Evolutionary conservation across 1,140 invertebrate genomes (phyloP), one percentile per base, ranked within the genome.

Genomic region (Drosophila burlai): DNA sequence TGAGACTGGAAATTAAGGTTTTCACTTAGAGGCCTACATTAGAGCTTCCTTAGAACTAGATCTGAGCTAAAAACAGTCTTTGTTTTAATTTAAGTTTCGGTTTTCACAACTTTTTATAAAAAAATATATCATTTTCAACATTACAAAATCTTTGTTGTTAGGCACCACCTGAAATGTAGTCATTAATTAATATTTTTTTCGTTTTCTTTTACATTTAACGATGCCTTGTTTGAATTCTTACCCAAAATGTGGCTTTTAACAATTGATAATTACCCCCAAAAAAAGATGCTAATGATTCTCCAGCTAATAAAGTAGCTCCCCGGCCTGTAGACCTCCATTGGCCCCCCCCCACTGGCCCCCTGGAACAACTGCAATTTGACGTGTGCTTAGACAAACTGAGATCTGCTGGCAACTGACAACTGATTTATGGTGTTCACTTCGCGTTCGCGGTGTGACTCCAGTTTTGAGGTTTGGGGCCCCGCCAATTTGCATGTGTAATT

Each of bases 401-500:
- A 71, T 71, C 63, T 68, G 43, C n/a, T 45, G 49, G 55, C 49
- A 46, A 77, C 67, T 79, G 76, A 72, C 76, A 78, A 47, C 60
- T 79, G 76, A 79, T 79, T 79, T 79, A 79, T 79, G 66, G 59
- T 78, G 29, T 46, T 64, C 47, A 62, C 59, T 46, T 55, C 34
- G 42, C 65, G 49, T 46, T 55, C 64, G 67, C 65, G 64, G 64
- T 26, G 26, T 26, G 26, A 62, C 72, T 81, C 55, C 45, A 68
- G 64, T 67, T 60, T 57, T 60, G 65, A 66, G 65, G 34, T 52
- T 47, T 62, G 69, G 18, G 26, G 57, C 31, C 38, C n/a, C 62
- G 26, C 60, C 67, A 74, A 78, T 79, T 82, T 76, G 79, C 80
- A 82, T 80, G 76, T 72, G 54, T 75, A 85, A 76, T 79, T 83